Percentiles rank a stretch among this genome's conserved stretches.
These are phyloP conservation scores for Phycodurus eques DNA, from an alignment of 2,113 vertebrate genomes.

Conservation along the genomic window DNA sequence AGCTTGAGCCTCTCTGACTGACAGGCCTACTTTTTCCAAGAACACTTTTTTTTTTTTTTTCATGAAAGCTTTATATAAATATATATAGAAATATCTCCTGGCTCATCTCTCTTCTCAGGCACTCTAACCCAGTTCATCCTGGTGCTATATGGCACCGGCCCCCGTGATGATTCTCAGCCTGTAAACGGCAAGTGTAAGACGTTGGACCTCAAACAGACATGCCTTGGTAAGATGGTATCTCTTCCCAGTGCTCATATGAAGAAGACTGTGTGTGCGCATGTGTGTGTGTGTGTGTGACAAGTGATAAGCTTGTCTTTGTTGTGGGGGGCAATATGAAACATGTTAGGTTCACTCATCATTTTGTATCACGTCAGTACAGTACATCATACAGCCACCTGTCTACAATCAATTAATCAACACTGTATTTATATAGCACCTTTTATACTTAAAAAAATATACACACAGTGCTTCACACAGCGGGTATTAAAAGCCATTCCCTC, in stretches of 20 bases:
- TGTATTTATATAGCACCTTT: not conserved
- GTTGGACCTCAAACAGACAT: constrained; percentile 84
- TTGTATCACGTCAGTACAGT: not conserved
- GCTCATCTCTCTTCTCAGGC: constrained; percentile 67
- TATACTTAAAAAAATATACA: not conserved
- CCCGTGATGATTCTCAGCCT: constrained; percentile 69
- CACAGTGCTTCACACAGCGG: not conserved
- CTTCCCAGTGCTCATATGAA: constrained; percentile 5
- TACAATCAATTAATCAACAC: not conserved
- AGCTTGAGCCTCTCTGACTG: constrained; percentile 19
- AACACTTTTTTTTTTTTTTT: not conserved
- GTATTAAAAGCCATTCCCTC: not conserved
- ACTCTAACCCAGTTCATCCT: constrained; percentile 92
- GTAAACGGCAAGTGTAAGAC: constrained; percentile 86
- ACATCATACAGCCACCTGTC: not conserved
- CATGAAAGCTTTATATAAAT: not conserved
- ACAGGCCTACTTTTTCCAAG: constrained; percentile 23
- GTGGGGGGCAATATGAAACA: constrained; percentile 4
- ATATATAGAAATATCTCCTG: constrained; percentile 3
- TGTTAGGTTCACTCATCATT: constrained; percentile 16
- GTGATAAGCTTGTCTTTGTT: constrained; percentile 6
- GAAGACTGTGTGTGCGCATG: not conserved
- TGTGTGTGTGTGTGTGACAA: constrained; percentile 2
- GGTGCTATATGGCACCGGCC: constrained; percentile 86
- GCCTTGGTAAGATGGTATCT: constrained; percentile 83